Conservation (phyloP, 2,888 invertebrate genomes). For the Athripsodes cinereus region DNA sequence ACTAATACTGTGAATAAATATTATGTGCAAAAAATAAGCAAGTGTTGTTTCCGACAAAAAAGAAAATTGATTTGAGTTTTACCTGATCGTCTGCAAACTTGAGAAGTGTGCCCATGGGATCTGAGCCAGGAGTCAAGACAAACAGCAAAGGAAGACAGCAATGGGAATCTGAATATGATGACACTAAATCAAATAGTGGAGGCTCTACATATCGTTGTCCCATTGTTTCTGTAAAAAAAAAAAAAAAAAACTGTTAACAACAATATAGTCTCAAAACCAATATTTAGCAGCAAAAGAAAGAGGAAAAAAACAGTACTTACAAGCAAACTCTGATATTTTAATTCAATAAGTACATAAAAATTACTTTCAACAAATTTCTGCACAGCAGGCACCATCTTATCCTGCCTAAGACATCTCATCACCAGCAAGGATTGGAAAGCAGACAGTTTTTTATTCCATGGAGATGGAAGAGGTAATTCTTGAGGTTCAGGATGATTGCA, state of each 20-base stretch:
- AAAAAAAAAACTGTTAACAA: neutral
- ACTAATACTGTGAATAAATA: no score
- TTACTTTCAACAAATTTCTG: slow-evolving; percentile 63
- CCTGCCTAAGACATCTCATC: slow-evolving; percentile 75
- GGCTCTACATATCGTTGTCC: slow-evolving; percentile 81
- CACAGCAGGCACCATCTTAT: slow-evolving; percentile 79
- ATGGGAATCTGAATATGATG: slow-evolving; percentile 81
- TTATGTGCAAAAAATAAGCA: no score
- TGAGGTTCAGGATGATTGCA: slow-evolving; percentile 77
- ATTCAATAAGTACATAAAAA: neutral
- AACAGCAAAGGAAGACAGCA: slow-evolving; percentile 86
- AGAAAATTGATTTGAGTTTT: no score
- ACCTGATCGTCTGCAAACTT: slow-evolving; percentile 89
- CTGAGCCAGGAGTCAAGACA: slow-evolving; percentile 87
- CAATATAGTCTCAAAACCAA: neutral
- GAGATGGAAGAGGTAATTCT: slow-evolving; percentile 57
- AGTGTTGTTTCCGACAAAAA: no score
- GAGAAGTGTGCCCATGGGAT: slow-evolving; percentile 82
- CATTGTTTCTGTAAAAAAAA: slow-evolving; percentile 49
- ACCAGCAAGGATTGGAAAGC: slow-evolving; percentile 72
- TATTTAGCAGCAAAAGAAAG: no score
- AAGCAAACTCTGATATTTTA: no score
- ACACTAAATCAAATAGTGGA: slow-evolving; percentile 80
- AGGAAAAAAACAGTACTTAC: no score
- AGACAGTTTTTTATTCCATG: slow-evolving; percentile 58